phyloP scores from a whole-genome alignment of 2,888 invertebrate species.

The Phragmatobia fuliginosa region DNA sequence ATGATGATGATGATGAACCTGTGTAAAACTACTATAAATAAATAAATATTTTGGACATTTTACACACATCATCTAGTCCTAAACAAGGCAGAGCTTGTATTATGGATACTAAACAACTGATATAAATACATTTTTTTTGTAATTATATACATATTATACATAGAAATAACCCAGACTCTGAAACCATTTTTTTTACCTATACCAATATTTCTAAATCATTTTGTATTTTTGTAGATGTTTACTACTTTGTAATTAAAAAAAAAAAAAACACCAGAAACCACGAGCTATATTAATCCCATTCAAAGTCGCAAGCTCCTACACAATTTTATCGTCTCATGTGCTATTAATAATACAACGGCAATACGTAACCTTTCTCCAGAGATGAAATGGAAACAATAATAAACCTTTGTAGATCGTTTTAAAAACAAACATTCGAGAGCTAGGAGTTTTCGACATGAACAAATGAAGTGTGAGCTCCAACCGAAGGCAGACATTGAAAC shows the following conservation, averaged over 20 bases:
- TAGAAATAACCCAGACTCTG: too few relatives aligned
- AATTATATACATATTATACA: too few relatives aligned
- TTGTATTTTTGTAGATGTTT: neutral
- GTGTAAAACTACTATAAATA: too few relatives aligned
- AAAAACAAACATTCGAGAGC: slow-evolving; percentile 44
- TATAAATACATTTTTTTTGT: too few relatives aligned
- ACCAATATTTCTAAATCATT: neutral
- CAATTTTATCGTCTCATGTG: slow-evolving; percentile 17
- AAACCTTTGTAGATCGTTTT: slow-evolving; percentile 44
- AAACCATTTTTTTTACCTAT: too few relatives aligned
- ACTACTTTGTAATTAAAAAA: too few relatives aligned
- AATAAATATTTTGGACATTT: too few relatives aligned
- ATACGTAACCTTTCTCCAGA: slow-evolving; percentile 30
- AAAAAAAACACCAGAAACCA: too few relatives aligned
- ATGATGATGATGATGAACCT: too few relatives aligned
- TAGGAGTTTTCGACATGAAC: slow-evolving; percentile 51
- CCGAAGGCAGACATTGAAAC: slow-evolving; percentile 66
- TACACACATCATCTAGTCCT: too few relatives aligned
- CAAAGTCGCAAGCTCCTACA: slow-evolving; percentile 24
- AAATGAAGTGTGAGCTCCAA: slow-evolving; percentile 59
- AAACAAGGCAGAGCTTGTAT: too few relatives aligned
- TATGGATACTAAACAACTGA: too few relatives aligned
- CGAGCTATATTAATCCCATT: slow-evolving; percentile 15
- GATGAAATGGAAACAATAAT: slow-evolving; percentile 44
- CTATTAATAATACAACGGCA: slow-evolving; percentile 16